Evolutionary conservation across 2,113 vertebrate genomes (phyloP), one percentile per base, ranked within the genome.

Genomic region (Indicator indicator): DNA sequence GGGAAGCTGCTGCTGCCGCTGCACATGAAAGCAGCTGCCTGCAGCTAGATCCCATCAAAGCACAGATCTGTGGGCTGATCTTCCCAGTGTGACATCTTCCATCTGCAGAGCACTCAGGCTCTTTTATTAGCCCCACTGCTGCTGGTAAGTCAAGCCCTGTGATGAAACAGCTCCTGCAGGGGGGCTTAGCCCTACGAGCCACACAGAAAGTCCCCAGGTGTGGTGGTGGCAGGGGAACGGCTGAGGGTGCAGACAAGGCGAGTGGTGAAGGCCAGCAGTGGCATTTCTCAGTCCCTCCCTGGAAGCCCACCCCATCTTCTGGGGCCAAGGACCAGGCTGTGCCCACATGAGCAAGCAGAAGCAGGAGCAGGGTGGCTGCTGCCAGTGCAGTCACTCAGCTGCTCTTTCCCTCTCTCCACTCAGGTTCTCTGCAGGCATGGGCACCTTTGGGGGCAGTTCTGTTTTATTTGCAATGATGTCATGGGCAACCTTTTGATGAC

Each of bases 41-140:
- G 91, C 94, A 96, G 93, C 91, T 75, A 89, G 44, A 93, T 86
- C 73, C 83, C 94, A 95, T 95, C 93, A 95, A 93, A 95, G 96
- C 80, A 73, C 67, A 96, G 94, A 95, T 93, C 90, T 93, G 96
- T 1, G 23, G 83, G 80, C 65, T 88, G 94, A 95, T 92, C 91
- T 95, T 91, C 76, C 90, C 85, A 69, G 33, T 72, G 68, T 26
- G 94, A 88, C 91, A 95, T 68, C 73, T 88, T 69, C 83, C 88
- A 95, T 75, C 83, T 88, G 93, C 82, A 92, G 78, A 93, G 54
- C 65, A 72, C 36, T 88, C 86, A 40, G 89, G 91, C n/a, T 88
- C 82, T 74, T 94, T 91, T 58, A 83, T 90, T 83, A 83, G 85
- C 72, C 72, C 76, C 0, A 4, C 85, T 74, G 52, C 2, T 73